Base-by-base conservation (phyloP, 2,113 vertebrate species). In the Dascyllus trimaculatus region DNA sequence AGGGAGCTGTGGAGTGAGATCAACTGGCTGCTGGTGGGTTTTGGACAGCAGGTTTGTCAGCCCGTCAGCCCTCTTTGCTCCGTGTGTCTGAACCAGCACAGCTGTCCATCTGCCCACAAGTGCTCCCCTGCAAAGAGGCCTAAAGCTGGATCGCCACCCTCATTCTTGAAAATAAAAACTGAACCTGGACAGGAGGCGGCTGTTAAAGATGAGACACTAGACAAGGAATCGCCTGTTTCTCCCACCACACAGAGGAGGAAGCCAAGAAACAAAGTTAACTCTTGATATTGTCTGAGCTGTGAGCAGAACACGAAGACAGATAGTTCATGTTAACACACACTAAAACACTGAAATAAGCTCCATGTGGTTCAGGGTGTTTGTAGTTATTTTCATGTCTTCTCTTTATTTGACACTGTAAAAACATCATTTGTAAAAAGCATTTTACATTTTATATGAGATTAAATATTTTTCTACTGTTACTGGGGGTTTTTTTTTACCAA, bases 1-100 rank as follows among this genome's bases (percentile, higher is more conserved):
- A 99, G 98, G 94, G 96, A 96, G 7, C 94, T 99, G 60, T 99
- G 98, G 98, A 92, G 93, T 1, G 97, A 99, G 89, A 95, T 99
- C 48, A 99, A 99, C 85, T 97, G 96, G 93, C 94, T 99, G 25
- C 85, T 99, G 57, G 98, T 99, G 61, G 98, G 98, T 29, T 99
- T 99, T 9, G 98, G 98, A 57, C 98, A 99, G 92, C 98, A 99
- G 92, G 94, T 95, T 65, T 99, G 98, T 90, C 93, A 96, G 35
- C 98, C 98, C 0, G 53, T 96, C 46, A 91, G 59, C 32, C 98
- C 98, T 0, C 94, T 93, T 61, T 99, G 98, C 91, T 92, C 90
- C 0, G 18, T 91, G 60, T 99, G 98, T 93, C 95, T 98, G 85
- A 99, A 97, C 88, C 94, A 87, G 75, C 80, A 93, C 86, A 93